These are phyloP conservation scores for Aphrophora alni DNA, from an alignment of 2,888 invertebrate species.

Conservation along the genomic window DNA sequence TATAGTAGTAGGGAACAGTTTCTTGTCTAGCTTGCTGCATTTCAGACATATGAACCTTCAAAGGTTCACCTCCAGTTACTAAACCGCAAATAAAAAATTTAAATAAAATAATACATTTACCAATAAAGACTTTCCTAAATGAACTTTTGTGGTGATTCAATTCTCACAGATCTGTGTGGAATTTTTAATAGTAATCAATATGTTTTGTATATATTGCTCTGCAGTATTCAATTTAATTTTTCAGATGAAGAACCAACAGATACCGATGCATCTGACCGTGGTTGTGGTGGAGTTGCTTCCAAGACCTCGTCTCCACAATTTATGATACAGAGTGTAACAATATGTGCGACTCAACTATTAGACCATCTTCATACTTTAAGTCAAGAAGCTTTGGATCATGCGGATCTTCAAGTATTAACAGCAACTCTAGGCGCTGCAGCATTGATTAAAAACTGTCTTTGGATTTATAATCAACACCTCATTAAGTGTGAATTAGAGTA, in stretches of 20 bases:
- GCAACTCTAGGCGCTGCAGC: constrained; percentile 84
- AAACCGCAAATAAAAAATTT: too few species aligned
- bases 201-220: too few species aligned
- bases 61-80: too few species aligned
- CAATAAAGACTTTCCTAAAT: too few species aligned
- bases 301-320: constrained; percentile 72
- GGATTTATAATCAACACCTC: constrained; percentile 74
- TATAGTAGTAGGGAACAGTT: too few species aligned
- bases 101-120: too few species aligned
- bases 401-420: constrained; percentile 74
- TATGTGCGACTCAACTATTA: constrained; percentile 73
- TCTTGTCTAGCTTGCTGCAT: too few species aligned
- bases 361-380: constrained; percentile 81
- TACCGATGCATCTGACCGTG: constrained; percentile 47
- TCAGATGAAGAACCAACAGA: neutral
- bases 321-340: constrained; percentile 71
- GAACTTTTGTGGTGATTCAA: too few species aligned
- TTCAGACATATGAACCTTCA: too few species aligned
- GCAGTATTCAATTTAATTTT: too few species aligned
- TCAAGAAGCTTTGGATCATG: constrained; percentile 85
- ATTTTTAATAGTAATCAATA: too few species aligned
- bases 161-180: too few species aligned
- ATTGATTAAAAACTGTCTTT: constrained; percentile 76
- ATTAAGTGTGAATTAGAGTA: constrained; percentile 15
- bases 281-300: constrained; percentile 63